These are phyloP conservation scores for Lates japonicus DNA, from an alignment of 2,797 vertebrate genomes.

Conservation along the genomic window DNA sequence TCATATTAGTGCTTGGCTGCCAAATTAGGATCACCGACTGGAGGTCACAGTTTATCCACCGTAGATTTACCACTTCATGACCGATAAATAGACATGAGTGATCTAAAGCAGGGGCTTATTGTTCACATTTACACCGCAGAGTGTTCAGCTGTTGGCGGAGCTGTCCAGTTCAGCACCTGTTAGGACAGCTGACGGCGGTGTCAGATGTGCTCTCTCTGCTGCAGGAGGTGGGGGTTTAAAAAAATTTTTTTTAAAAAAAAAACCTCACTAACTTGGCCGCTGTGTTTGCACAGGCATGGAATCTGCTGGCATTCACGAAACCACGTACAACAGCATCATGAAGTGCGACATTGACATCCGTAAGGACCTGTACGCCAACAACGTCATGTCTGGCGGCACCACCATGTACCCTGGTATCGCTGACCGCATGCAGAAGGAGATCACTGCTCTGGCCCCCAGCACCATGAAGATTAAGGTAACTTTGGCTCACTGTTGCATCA, in stretches of 20 bases:
- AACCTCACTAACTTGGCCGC: slow-evolving; percentile 25
- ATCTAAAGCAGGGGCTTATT: slow-evolving; percentile 27
- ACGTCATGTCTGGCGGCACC: slow-evolving; percentile 93
- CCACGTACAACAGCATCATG: slow-evolving; percentile 88
- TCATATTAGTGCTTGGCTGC: slow-evolving; percentile 12
- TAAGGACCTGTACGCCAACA: slow-evolving; percentile 96
- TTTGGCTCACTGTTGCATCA: background rate
- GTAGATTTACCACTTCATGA: slow-evolving; percentile 2
- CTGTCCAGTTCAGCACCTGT: slow-evolving; percentile 79
- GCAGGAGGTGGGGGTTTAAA: too few species aligned
- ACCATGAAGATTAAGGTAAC: slow-evolving; percentile 96
- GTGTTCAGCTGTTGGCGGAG: slow-evolving; percentile 60
- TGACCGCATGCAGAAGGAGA: slow-evolving; percentile 97
- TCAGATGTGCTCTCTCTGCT: slow-evolving; percentile 3
- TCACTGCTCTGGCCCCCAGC: slow-evolving; percentile 94
- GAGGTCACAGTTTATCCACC: slow-evolving; percentile 27
- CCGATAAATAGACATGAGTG: slow-evolving; percentile 31
- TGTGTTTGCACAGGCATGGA: slow-evolving; percentile 83
- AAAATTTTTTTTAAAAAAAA: too few species aligned
- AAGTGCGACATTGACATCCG: slow-evolving; percentile 91
- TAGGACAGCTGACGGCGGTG: slow-evolving; percentile 54
- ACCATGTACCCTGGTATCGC: slow-evolving; percentile 97
- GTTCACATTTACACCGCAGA: slow-evolving; percentile 33
- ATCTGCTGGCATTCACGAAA: slow-evolving; percentile 86
- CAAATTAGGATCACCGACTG: slow-evolving; percentile 3